phyloP scores from a whole-genome alignment of 2,797 vertebrate genomes.

The Morelia viridis region DNA sequence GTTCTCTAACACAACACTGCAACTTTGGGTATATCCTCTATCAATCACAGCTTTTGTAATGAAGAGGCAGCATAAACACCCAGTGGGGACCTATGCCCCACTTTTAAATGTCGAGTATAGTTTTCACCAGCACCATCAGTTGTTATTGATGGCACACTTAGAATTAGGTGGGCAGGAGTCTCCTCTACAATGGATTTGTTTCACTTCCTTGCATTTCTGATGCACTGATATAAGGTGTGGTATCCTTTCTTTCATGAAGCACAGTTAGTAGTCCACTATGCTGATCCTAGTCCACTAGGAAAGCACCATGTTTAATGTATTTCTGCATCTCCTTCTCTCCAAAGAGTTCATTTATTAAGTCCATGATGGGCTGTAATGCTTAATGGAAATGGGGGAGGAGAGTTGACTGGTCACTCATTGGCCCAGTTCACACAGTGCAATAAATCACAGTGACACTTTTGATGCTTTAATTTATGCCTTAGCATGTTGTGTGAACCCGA shows the following conservation, averaged over 20 bases:
- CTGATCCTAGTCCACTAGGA: neutral
- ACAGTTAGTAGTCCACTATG: neutral
- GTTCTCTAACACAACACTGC: neutral
- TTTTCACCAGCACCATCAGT: neutral
- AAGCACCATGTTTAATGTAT: neutral
- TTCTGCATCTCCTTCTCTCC: neutral
- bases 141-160: neutral
- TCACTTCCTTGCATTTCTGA: neutral
- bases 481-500: neutral
- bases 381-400: neutral
- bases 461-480: neutral
- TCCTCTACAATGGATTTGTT: neutral
- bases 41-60: neutral
- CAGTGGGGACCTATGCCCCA: neutral
- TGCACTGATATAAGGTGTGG: neutral
- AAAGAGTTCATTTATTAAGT: neutral
- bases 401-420: neutral
- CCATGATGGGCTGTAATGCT: neutral
- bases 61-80: neutral
- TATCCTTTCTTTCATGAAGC: conserved; percentile 29
- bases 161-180: too few relatives aligned
- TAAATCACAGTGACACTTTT: neutral
- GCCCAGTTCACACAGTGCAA: neutral
- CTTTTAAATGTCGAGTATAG: neutral
- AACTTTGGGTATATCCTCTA: neutral